Evolutionary conservation across 2,113 vertebrate species (phyloP), one percentile per base, ranked within the genome.

Genomic region (Pelecanus crispus): DNA sequence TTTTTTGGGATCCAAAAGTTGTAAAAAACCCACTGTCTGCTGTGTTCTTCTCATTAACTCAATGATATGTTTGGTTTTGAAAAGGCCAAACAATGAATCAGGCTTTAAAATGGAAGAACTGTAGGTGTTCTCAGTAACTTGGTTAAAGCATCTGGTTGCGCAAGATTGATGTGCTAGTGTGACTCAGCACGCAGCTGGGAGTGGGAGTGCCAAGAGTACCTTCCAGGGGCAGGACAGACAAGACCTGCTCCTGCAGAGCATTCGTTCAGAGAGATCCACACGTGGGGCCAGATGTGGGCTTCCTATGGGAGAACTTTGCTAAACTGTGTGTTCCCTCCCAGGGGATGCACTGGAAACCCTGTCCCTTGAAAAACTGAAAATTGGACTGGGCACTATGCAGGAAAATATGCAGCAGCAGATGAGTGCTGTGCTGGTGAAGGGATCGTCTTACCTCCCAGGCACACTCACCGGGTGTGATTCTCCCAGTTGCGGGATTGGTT

Each of bases 11-110:
- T 81, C 25, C 29, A 55, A n/a, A 91, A 55, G 34, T 3, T 70
- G 44, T 32, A 10, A 59, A 77, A 70, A 70, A 17, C 4, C 3
- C 5, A 7, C 44, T 56, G 72, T 65, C 44, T 86, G 9, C 52
- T 74, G 47, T 74, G 47, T 74, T 89, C 58, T 26, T 75, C 24
- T 81, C 68, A 55, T 86, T 90, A 96, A 85, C 59, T 70, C 72
- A 88, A 61, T 53, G 52, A 88, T 71, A 68, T 22, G n/a, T 91
- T 93, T 92, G 56, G 38, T 67, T 96, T 92, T 92, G 86, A 88
- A 95, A 97, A 94, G 93, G 86, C 88, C 92, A 93, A 90, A 90
- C 88, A 90, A 65, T 94, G 94, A 96, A 95, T 96, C 95, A 96
- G 92, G 61, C 36, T 96, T 81, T 93, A 42, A 96, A 94, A 94